A percentile compares a stretch with the other conserved stretches of the same genome.
Evolutionary conservation across 92 coral and sea anemone species (phyloP).

Genomic region (Epizoanthus ramosus): DNA sequence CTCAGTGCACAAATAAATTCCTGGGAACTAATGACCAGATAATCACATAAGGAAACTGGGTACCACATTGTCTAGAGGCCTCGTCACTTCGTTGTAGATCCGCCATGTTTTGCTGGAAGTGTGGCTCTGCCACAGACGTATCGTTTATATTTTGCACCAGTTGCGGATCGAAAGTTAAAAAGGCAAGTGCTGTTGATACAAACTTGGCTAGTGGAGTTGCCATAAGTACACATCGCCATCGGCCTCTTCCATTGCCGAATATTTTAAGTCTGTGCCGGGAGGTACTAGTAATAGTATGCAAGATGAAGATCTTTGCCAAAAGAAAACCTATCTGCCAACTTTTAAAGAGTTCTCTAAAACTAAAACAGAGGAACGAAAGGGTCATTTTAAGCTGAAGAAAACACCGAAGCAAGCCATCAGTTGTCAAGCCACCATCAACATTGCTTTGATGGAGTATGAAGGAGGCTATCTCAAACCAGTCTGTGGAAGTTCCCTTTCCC

Average conservation of each 20-base stretch:
- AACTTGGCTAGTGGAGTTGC: neutral
- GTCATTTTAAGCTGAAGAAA: constrained; percentile 40
- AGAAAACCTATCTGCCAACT: constrained; percentile 21
- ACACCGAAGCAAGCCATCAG: neutral
- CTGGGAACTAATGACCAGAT: no score
- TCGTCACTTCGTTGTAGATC: no score
- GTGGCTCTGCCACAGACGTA: constrained; percentile 19
- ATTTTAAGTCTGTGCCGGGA: neutral
- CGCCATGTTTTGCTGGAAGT: constrained; percentile 24
- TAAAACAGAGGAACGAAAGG: constrained; percentile 48
- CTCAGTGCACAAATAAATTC: no score
- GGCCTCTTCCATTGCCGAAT: neutral
- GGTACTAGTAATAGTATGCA: no score
- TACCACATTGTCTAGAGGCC: no score
- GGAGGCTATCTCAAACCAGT: constrained; percentile 21
- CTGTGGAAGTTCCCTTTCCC: constrained; percentile 50
- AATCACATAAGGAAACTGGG: no score
- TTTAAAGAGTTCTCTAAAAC: constrained; percentile 41
- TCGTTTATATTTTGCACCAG: constrained; percentile 11
- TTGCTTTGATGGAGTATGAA: constrained; percentile 52
- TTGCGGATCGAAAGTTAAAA: constrained; percentile 1
- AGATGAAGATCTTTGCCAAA: neutral
- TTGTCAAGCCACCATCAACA: constrained; percentile 40
- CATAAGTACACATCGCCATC: no score
- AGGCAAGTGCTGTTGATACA: neutral